A percentile compares a stretch with the other conserved stretches of the same genome.
These are phyloP conservation scores for Rhagonycha fulva DNA, from an alignment of 2,888 invertebrate species.

Conservation along the genomic window DNA sequence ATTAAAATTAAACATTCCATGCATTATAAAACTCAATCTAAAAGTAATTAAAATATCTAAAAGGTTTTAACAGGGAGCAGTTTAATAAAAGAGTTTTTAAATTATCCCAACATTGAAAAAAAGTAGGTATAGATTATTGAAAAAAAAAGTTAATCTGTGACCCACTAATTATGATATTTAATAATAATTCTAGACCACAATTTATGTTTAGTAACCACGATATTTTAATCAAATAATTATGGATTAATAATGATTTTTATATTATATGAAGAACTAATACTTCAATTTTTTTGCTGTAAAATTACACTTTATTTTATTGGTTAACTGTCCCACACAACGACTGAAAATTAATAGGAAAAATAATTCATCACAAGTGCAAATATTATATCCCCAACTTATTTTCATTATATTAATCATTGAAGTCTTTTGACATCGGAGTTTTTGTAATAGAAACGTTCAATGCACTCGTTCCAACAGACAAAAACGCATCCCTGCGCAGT, in stretches of 20 bases:
- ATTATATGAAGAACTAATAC: neutral
- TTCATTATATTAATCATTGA: conserved; percentile 12
- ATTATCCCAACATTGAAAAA: neutral
- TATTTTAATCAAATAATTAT: neutral
- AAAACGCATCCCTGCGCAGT: conserved; percentile 19
- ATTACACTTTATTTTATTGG: neutral
- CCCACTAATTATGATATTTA: neutral
- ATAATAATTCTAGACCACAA: no score
- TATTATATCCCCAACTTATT: neutral
- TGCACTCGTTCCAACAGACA: conserved; percentile 7
- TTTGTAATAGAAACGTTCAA: conserved; percentile 13
- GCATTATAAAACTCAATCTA: neutral
- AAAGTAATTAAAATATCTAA: neutral
- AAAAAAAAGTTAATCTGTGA: neutral
- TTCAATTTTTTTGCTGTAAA: neutral
- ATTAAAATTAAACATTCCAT: neutral
- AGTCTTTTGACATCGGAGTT: conserved; percentile 10
- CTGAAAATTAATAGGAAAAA: neutral
- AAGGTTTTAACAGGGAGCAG: neutral
- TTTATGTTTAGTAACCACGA: no score
- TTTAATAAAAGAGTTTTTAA: neutral
- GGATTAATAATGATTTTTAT: neutral
- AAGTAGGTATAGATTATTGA: neutral
- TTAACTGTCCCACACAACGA: neutral
- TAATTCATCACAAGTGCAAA: neutral